A percentile compares a stretch with the other conserved stretches of the same genome.
phyloP scores from a whole-genome alignment of 2,797 vertebrate genomes.

The Notolepis coatsorum region DNA sequence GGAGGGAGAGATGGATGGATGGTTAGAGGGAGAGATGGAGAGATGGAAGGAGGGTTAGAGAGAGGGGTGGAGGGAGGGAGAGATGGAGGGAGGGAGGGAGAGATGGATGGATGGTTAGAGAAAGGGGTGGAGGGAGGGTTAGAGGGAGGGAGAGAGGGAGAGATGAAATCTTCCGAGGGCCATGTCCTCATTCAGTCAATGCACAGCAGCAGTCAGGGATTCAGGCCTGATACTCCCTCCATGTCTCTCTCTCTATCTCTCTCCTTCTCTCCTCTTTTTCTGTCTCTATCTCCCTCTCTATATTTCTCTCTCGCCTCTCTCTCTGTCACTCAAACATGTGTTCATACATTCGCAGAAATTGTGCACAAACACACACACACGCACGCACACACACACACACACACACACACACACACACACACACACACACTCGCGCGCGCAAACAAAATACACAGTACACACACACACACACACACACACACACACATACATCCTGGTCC shows the following conservation, averaged over 20 bases:
- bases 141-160: constrained; percentile 27
- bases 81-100: background rate
- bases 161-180: constrained; percentile 37
- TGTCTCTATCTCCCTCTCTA: background rate
- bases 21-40: constrained; percentile 38
- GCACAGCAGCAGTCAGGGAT: background rate
- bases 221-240: constrained; percentile 5
- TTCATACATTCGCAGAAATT: no score
- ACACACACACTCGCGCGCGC: background rate
- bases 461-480: background rate
- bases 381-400: no score
- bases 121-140: constrained; percentile 24
- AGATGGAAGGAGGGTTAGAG: constrained; percentile 46
- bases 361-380: background rate
- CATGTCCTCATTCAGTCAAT: constrained; percentile 63
- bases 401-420: background rate
- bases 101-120: background rate
- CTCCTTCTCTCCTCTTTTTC: background rate
- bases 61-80: constrained; percentile 27
- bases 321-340: background rate
- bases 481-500: background rate
- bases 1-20: constrained; percentile 36
- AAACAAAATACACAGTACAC: background rate
- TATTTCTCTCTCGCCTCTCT: background rate
- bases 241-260: constrained; percentile 13